These are phyloP conservation scores for Peromyscus nudipes DNA, from an alignment of 2,797 vertebrate genomes.

Conservation along the genomic window DNA sequence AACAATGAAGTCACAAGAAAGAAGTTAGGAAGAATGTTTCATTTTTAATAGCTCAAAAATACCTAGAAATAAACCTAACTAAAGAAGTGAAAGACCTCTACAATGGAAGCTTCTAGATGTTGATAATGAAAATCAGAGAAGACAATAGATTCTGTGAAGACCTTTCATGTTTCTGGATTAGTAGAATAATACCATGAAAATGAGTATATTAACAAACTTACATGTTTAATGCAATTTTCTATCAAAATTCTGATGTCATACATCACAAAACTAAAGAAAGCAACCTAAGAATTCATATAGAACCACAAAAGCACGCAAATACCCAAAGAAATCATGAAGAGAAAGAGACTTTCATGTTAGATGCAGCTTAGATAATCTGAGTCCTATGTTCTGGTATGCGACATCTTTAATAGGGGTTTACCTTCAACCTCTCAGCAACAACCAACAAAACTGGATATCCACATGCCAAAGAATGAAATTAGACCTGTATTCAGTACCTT, in stretches of 20 bases:
- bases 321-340: neutral
- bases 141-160: too few species aligned
- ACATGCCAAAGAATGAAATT: neutral
- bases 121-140: too few species aligned
- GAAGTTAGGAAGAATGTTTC: too few species aligned
- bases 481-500: neutral
- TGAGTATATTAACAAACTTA: neutral
- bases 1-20: too few species aligned
- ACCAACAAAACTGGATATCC: neutral
- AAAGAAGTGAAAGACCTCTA: too few species aligned
- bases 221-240: neutral
- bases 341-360: neutral
- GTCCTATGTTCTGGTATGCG: neutral
- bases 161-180: too few species aligned
- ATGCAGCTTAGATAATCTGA: neutral
- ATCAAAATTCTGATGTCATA: neutral
- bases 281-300: neutral
- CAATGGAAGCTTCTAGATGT: too few species aligned
- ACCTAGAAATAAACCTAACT: too few species aligned
- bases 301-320: too few species aligned
- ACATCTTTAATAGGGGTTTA: neutral
- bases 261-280: neutral
- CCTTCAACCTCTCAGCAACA: neutral
- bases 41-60: too few species aligned
- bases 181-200: too few species aligned